Base-by-base conservation (phyloP, 2,113 vertebrate genomes). In the Podarcis raffonei region DNA sequence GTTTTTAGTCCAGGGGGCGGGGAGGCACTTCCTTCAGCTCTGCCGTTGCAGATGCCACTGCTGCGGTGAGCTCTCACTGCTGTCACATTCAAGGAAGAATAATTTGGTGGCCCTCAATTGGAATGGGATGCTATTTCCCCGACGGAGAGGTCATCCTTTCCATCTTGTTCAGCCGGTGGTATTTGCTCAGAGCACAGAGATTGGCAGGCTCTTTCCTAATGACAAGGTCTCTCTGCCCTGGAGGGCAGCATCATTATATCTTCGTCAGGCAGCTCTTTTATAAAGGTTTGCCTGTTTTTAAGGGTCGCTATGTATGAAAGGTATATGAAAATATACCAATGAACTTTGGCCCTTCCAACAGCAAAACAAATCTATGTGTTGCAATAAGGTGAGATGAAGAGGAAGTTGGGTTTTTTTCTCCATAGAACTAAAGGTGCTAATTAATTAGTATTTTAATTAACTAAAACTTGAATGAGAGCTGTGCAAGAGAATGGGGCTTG, bases 221-320 rank as follows among this genome's bases (percentile, higher is more conserved):
- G 3, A 86, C 0, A 0, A 1, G 71, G 72, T 79, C 83, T 87
- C 90, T 86, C 80, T 76, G 86, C 57, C 48, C 89, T 18, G 30
- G 87, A 84, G 94, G 57, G 85, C 69, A 92, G 35, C 89, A 65
- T 69, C 65, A 82, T 53, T 88, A 85, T 85, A 92, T 93, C 84
- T 86, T 90, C 15, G 77, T 92, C 66, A 42, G 72, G 65, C 3
- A 12, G 9, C 35, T 75, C 37, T 53, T 8, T 20, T 30, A 9
- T 57, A 83, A 84, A 89, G n/a, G 35, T 84, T 89, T 42, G 75
- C 76, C 90, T 84, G 81, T 85, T 95, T 53, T 59, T 82, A 79
- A 87, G 79, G 78, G 59, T 86, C 74, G 68, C 89, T 91, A 27
- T 86, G 89, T 85, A 89, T 85, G 42, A 90, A 91, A 76, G 18